Conservation (phyloP, 2,113 vertebrate species). For the Perca fluviatilis region DNA sequence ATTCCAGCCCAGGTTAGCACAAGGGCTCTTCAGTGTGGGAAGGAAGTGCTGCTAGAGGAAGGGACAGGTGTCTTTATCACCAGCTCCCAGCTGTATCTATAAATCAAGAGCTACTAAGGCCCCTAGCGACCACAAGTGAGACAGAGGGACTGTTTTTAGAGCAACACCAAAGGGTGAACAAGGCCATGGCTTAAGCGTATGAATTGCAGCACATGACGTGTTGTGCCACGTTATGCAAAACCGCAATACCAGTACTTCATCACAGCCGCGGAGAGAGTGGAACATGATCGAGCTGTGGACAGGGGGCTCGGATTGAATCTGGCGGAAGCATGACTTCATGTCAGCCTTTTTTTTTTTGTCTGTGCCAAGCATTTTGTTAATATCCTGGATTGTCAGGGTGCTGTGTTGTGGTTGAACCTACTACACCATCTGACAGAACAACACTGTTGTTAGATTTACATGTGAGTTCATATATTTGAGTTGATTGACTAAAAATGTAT, state of each 20-base stretch:
- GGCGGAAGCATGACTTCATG: conserved; percentile 18
- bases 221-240: conserved; percentile 57
- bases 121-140: conserved; percentile 38
- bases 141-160: conserved; percentile 48
- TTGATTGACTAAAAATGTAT: too few species aligned
- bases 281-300: conserved; percentile 60
- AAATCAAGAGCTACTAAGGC: conserved; percentile 72
- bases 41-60: conserved; percentile 70
- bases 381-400: conserved; percentile 20
- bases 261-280: conserved; percentile 21
- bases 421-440: background rate
- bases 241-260: conserved; percentile 49
- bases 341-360: conserved; percentile 22
- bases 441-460: too few species aligned
- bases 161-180: conserved; percentile 34
- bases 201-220: conserved; percentile 44
- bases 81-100: conserved; percentile 74
- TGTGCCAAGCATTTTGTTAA: conserved; percentile 24
- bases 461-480: too few species aligned
- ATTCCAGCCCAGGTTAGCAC: conserved; percentile 78
- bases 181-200: conserved; percentile 40
- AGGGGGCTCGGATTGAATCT: conserved; percentile 41
- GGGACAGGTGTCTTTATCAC: conserved; percentile 78
- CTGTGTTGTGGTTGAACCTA: conserved; percentile 32
- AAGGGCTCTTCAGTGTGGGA: conserved; percentile 62